Evolutionary conservation across 2,797 vertebrate genomes (phyloP).

Genomic region (Rhodeus uyekii): DNA sequence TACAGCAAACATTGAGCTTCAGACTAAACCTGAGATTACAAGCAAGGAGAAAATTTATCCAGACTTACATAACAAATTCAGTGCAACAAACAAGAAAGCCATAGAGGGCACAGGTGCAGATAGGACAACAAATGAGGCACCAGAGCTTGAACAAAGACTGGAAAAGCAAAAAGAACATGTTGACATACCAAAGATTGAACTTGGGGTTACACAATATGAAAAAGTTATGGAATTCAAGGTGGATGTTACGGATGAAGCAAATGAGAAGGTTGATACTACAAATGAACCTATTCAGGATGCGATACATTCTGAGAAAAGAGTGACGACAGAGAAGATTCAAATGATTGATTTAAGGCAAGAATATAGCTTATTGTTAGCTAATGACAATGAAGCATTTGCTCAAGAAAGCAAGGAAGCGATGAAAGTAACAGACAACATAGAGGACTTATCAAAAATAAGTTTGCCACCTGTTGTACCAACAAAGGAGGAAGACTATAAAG

Average conservation of each 20-base stretch:
- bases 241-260: conserved; percentile 11
- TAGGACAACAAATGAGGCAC: neutral
- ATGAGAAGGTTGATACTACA: conserved; percentile 9
- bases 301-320: neutral
- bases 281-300: conserved; percentile 17
- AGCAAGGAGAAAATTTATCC: neutral
- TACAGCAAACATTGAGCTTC: neutral
- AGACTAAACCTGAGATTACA: conserved; percentile 7
- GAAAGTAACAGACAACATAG: conserved; percentile 42
- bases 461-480: conserved; percentile 8
- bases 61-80: conserved; percentile 1
- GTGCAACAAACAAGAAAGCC: neutral
- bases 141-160: neutral
- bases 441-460: conserved; percentile 41
- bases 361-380: conserved; percentile 12
- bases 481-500: conserved; percentile 21
- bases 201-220: conserved; percentile 7
- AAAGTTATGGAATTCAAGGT: conserved; percentile 26
- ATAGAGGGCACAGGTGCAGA: neutral
- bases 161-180: neutral
- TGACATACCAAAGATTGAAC: neutral
- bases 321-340: conserved; percentile 23
- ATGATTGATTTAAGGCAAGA: conserved; percentile 28
- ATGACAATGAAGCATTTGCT: neutral
- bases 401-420: conserved; percentile 29